Evolutionary conservation across 2,113 vertebrate genomes (phyloP), one percentile per base, ranked within the genome.

Genomic region (Galbula dea): DNA sequence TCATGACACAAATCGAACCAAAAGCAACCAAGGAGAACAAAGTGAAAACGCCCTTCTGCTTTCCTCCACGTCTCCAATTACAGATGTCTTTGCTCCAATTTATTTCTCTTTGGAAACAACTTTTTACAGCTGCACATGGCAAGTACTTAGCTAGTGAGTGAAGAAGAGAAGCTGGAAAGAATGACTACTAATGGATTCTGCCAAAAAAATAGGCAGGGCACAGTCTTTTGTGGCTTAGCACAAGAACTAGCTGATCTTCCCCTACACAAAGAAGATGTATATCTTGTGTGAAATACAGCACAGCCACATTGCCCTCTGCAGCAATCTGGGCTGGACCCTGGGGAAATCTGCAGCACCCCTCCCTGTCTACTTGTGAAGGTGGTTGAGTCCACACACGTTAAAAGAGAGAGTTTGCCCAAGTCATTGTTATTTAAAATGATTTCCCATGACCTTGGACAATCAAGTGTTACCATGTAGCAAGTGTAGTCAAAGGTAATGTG

Each of bases 111-210:
- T 87, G 96, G 96, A 97, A 97, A 96, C 71, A 91, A 93, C 58
- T 84, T 91, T 92, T 91, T 95, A 94, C 92, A 97, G 96, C 95
- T 96, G 95, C 89, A 95, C 88, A 96, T 92, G 89, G 93, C 94
- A 95, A 97, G 66, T 54, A 88, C 73, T 79, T 88, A 65, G 72
- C 95, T 87, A 92, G 88, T 0, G 4, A 92, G 76, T 18, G 43
- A 94, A 88, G 73, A 86, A 29, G 58, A 43, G 45, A 94, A 84
- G 73, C 62, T 94, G 96, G 93, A 97, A 94, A 95, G 82, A 94
- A 94, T 94, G 78, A 94, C 66, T 78, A 54, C 62, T 57, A 66
- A 88, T 55, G 66, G 32, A 46, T 88, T 88, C 67, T 76, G 89
- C 89, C 88, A 94, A 93, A 80, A 90, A 90, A 75, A 58, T 8